Conservation (phyloP, 2,888 invertebrate species). For the Ommatoiulus sabulosus region DNA sequence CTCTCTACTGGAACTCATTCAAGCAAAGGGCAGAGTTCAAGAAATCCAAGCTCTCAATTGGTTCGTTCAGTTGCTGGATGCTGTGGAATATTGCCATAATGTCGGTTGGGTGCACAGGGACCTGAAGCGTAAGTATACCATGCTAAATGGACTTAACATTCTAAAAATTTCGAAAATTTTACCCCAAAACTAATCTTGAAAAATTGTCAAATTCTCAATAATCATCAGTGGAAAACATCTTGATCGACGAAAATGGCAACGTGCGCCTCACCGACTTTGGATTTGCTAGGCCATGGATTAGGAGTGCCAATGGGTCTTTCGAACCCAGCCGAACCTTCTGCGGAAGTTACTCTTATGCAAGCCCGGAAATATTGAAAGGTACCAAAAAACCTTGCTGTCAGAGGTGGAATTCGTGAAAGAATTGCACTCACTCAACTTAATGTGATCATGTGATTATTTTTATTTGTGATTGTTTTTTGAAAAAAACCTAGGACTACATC, state of each 20-base stretch:
- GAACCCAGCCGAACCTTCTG: background rate
- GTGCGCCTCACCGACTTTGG: slow-evolving; percentile 38
- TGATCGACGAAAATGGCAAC: background rate
- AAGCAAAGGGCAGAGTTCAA: background rate
- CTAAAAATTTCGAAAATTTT: no score
- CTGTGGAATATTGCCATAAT: slow-evolving; percentile 50
- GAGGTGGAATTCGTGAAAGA: no score
- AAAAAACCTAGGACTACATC: no score
- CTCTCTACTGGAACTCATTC: background rate
- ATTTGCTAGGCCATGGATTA: background rate
- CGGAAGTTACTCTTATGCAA: slow-evolving; percentile 47
- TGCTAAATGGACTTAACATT: no score
- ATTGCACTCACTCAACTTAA: no score
- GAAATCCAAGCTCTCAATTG: background rate
- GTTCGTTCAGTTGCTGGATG: slow-evolving; percentile 47
- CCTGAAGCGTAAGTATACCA: slow-evolving; percentile 47
- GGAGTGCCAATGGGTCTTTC: background rate
- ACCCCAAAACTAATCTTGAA: no score
- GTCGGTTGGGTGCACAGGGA: slow-evolving; percentile 21
- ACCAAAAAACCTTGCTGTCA: background rate
- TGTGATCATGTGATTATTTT: no score
- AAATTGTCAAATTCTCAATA: no score
- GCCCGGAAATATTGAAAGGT: slow-evolving; percentile 28
- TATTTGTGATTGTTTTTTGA: no score
- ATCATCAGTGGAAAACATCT: background rate